Evolutionary conservation across 2,113 vertebrate species (phyloP).

Genomic region (Planiliza haematocheilus): DNA sequence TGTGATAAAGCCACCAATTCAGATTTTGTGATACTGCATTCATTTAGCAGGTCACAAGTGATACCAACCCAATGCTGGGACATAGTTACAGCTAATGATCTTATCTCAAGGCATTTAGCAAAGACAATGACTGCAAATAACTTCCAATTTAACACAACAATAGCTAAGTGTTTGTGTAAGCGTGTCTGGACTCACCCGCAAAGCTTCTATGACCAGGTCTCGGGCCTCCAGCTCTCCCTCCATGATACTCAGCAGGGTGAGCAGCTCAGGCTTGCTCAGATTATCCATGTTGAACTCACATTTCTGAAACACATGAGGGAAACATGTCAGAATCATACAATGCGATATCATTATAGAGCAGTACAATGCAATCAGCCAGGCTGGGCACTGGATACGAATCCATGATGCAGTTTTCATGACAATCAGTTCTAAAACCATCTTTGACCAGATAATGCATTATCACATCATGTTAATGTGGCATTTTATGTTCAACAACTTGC

Average conservation of each 20-base stretch:
- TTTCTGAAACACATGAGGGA: constrained; percentile 85
- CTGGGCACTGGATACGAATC: neutral
- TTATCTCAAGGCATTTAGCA: constrained; percentile 26
- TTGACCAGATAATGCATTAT: too few relatives aligned
- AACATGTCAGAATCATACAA: neutral
- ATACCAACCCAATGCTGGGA: constrained; percentile 20
- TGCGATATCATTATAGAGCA: neutral
- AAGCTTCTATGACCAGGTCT: constrained; percentile 96
- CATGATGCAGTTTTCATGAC: too few relatives aligned
- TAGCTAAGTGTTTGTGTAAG: neutral
- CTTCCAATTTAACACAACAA: neutral
- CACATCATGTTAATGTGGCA: too few relatives aligned
- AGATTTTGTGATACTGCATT: constrained; percentile 30
- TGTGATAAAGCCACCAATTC: constrained; percentile 13
- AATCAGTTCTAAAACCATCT: too few relatives aligned
- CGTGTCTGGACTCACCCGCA: constrained; percentile 87
- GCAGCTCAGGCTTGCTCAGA: constrained; percentile 93
- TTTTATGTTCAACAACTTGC: too few relatives aligned
- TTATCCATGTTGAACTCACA: constrained; percentile 97
- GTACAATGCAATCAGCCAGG: neutral
- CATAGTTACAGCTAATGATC: constrained; percentile 37
- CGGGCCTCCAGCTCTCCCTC: constrained; percentile 97
- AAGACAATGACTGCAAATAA: constrained; percentile 1
- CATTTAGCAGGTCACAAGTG: constrained; percentile 6
- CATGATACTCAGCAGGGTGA: constrained; percentile 95